Base-by-base conservation (phyloP, 2,797 vertebrate genomes). In the Falco biarmicus region DNA sequence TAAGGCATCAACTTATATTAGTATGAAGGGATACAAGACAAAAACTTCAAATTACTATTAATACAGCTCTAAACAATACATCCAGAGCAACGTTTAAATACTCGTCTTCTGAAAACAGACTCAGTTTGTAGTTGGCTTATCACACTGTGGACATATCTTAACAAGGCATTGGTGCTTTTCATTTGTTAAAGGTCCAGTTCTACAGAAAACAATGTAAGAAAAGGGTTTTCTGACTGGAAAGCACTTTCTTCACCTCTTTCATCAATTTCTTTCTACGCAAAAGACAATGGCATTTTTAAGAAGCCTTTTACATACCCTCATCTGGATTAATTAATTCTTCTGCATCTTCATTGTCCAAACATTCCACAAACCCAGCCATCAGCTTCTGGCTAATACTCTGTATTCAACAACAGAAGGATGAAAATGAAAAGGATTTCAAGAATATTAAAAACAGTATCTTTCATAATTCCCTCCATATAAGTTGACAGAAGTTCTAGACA, bases 351-450 rank as follows among this genome's bases (percentile, higher is more conserved):
- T 98, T 99, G 96, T 99, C 99, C 97, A 99, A 97, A 97, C 99
- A 99, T 94, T 99, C 99, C 90, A 99, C 99, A 96, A 99, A 99
- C 26, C 99, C 99, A 79, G 99, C 98, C 99, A 99, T 99, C 78
- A 99, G 98, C 96, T 99, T 99, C 86, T 99, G 98, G 96, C 99
- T 99, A 91, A 99, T 96, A 95, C 96, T 96, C 99, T 99, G 92
- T 50, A 93, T 59, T 90, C 47, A 94, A 43, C 83, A 73, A 86
- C 5, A 12, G 66, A 97, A 93, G 31, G 47, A 90, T 10, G 34
- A 25, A 92, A 95, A 82, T 18, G 0, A 96, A 65, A 51, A 95
- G 18, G 43, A 70, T 70, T 93, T 80, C 50, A 90, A 80, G 53
- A 79, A 5, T 32, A 79, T 31, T 69, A 63, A 80, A 94, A 54